Base-by-base conservation (phyloP, 2,797 vertebrate genomes). In the Sebastes minor region DNA sequence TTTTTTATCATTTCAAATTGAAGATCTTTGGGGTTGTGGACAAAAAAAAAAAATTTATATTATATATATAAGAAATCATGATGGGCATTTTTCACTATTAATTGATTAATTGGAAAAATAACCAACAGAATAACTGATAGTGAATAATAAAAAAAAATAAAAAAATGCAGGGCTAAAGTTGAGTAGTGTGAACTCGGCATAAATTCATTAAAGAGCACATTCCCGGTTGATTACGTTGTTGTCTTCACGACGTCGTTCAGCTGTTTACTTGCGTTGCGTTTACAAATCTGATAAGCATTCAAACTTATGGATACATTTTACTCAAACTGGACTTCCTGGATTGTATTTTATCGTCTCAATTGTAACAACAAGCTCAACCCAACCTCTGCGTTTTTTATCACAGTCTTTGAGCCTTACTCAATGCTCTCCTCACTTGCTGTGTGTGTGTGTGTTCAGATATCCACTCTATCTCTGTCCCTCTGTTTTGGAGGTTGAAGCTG, bases 381-480 rank as follows among this genome's bases (percentile, higher is more conserved):
- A 1, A 60, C 14, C 16, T 18, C 7, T 8, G 25, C 14, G 16
- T 12, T n/a, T 33, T n/a, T 22, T n/a, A 16, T 70, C 68, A 7
- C 22, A 14, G 16, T 28, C 55, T 52, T 52, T 8, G 18, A 30
- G 59, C 27, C 16, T 61, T n/a, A 12, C 22, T 23, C 4, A 18
- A 33, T 9, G 10, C 70, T 49, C 3, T 16, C 35, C 33, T 60
- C 28, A 30, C 59, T 20, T n/a, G 12, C 11, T 73, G 68, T 68
- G 69, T 73, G 55, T 71, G 55, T 71, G 25, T 76, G 66, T 77
- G 73, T 62, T 76, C 32, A 65, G 69, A 18, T 67, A 55, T 74
- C 52, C 59, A 42, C 30, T 82, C 71, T 52, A 71, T 75, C 83
- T 56, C 56, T 61, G 71, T 80, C 73, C n/a, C 63, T 79, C 65